Evolutionary conservation across 2,888 invertebrate species (phyloP), one percentile per base, ranked within the genome.

Genomic region (Ceraclea dissimilis): DNA sequence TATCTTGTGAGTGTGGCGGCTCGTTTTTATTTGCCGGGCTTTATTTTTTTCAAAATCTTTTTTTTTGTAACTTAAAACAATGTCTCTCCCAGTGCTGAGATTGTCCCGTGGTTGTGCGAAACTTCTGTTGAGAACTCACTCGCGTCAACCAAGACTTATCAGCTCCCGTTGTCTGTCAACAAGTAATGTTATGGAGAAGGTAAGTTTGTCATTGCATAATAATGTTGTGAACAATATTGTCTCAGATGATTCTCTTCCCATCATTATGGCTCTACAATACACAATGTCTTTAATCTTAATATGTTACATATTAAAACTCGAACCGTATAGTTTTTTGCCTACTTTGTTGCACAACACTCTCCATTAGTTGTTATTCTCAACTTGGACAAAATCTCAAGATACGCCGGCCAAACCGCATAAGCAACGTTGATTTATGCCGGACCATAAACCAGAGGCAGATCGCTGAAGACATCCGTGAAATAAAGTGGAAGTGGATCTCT

Each of bases 121-220:
- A 13, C 26, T 50, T 46, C 52, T 59, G 13, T 39, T 49, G 39
- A 49, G 56, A 43, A 52, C 50, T 13, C 34, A 52, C 16, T 46
- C 31, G 31, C 21, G 52, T 49, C 49, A 56, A 11, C 47, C 31
- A 18, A 49, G 49, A 16, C 1, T 31, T 13, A 52, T 52, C 2
- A 52, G 47, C n/a, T 8, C 49, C 33, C 49, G 58, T 33, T 56
- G 44, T 21, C 19, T 59, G n/a, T 31, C 56, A 13, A 59, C 56
- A 22, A 52, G 51, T 19, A 49, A 52, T 51, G 19, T 59, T 52
- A 51, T 59, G 53, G 53, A 52, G 31, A 55, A 59, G 59, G 59
- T 59, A 56, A 21, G 44, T 17, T 49, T 19, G 26, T 11, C 52
- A 54, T 58, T 58, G 57, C 57, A 58, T 58, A 58, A 58, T 58